phyloP scores from a whole-genome alignment of 2,113 vertebrate genomes.

The Crotalus horridus region DNA sequence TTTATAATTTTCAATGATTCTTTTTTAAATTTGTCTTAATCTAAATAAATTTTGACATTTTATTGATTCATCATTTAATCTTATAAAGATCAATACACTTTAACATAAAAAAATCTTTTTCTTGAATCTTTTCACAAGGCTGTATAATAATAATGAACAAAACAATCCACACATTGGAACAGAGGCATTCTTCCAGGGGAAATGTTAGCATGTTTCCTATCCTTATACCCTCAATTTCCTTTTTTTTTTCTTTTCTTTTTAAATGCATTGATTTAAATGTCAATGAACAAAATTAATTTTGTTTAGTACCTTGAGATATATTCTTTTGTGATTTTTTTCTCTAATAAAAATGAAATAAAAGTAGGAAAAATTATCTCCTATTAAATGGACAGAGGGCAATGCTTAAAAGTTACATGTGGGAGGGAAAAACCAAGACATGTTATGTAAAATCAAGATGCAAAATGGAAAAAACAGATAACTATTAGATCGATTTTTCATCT shows the following conservation, averaged over 20 bases:
- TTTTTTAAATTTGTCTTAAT: neutral
- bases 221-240: neutral
- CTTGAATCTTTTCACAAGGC: too few species aligned
- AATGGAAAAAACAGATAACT: neutral
- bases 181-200: neutral
- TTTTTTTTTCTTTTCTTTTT: neutral
- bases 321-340: neutral
- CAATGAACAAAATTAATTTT: neutral
- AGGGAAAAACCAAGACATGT: neutral
- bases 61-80: too few species aligned
- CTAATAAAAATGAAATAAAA: neutral
- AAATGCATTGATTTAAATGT: neutral
- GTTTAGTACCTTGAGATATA: neutral
- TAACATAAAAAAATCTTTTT: too few species aligned
- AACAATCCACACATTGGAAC: neutral
- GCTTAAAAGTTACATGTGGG: neutral
- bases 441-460: neutral
- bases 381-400: neutral
- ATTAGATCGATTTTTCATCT: neutral
- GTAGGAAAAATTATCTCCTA: neutral
- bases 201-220: neutral
- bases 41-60: too few species aligned
- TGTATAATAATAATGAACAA: too few species aligned
- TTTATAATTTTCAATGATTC: neutral
- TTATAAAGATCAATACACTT: too few species aligned